Base-by-base conservation (phyloP, 2,113 vertebrate species). In the Eleginops maclovinus region DNA sequence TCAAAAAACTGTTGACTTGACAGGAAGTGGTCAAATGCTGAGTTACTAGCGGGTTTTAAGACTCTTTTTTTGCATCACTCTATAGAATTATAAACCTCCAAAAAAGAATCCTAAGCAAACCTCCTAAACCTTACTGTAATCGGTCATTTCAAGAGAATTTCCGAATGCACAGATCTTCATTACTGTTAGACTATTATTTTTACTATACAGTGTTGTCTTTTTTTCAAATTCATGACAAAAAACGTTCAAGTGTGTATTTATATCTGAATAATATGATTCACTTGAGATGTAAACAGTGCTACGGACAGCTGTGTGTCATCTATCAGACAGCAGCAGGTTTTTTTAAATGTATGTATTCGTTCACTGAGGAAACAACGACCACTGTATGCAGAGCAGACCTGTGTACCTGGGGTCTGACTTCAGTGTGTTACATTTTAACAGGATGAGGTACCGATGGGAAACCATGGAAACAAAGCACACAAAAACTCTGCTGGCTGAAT, bases 391-490 rank as follows among this genome's bases (percentile, higher is more conserved):
- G 22, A 66, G 43, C 2, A 43, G 65, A 54, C n/a, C 31, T 22
- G 28, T 63, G 76, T 46, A 72, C 55, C 69, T 72, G 75, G 36
- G 54, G 15, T 72, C 68, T 71, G 47, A 77, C 77, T 71, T 68
- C 41, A 65, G 59, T 54, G 63, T 80, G 49, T 77, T 87, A 79
- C 77, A 73, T 75, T 83, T 88, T 28, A 84, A 24, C 70, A 64
- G 70, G 72, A 84, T 60, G 70, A 84, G 71, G 73, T 74, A 68
- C 75, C 16, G 46, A 82, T 81, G 79, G 69, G 86, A 89, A 92
- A 92, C 91, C 91, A 92, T 92, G 88, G 88, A 87, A 92, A 91
- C 88, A 49, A 76, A 83, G 43, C 75, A 69, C 50, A 85, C 81
- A 81, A 72, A 83, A 85, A 77, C 59, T 72, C 50, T 81, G 61